Evolutionary conservation across 2,888 invertebrate genomes (phyloP), one percentile per base, ranked within the genome.

Genomic region (Tenthredo distinguenda): DNA sequence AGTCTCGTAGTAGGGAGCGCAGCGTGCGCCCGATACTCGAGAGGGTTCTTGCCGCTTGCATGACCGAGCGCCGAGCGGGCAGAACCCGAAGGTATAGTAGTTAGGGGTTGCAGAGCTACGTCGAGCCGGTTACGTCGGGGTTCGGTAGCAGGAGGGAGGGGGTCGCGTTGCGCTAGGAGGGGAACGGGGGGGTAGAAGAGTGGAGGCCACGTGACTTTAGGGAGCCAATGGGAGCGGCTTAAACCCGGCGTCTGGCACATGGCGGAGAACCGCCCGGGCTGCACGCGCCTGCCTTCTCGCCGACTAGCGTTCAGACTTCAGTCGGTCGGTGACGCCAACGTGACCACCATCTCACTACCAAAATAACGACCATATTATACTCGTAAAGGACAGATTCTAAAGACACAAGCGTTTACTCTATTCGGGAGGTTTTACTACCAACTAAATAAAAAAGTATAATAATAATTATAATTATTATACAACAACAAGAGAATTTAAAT

Each of bases 271-370:
- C 94, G 94, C 94, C 94, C 94, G 94, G 94, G 91, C 94, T 92
- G 92, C 92, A 94, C 94, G 94, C 94, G 94, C 95, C 90, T 91
- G 93, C 91, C 93, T 94, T 93, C 94, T 87, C 88, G 87, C 86
- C 87, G 89, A 89, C 88, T 90, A 89, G 89, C 88, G 88, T 87
- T 88, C 88, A 88, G 89, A 89, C 91, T 90, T 93, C 92, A 94
- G 94, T 94, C 93, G 90, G 87, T 88, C 89, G 90, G 90, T 90
- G 89, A 88, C 88, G 89, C 89, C 85, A 84, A 87, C 87, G 89
- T 87, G 88, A 89, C 90, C 89, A 85, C 82, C 85, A 85, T 85
- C 85, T 71, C 58, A 76, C 84, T 84, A 72, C 83, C 83, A 71
- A 83, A 83, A 83, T 83, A 83, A 83, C 82, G 65, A 83, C 83